Base-by-base conservation (phyloP, 1,140 invertebrate species). In the Tigriopus japonicus region DNA sequence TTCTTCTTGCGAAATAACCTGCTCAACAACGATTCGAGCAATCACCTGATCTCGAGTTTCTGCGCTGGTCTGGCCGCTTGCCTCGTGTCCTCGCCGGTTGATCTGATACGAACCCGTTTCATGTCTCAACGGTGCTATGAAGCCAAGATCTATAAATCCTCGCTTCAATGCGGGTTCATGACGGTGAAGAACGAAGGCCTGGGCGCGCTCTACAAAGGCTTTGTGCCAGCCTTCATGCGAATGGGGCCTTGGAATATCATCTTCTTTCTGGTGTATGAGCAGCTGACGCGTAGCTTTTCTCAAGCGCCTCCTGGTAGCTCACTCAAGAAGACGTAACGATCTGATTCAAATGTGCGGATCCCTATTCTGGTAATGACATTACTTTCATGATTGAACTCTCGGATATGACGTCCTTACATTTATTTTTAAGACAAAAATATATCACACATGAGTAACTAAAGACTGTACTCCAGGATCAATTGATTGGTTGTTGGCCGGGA, bases 211-310 rank as follows among this genome's bases (percentile, higher is more conserved):
- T 97, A 96, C 72, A 94, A 93, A 77, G 93, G 92, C 40, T 93
- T 96, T 70, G 73, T 96, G 52, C 92, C 93, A 7, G 91, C 88
- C 19, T 96, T 88, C 84, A 78, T 92, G 63, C 77, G 91, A 64
- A 93, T 95, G 86, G 90, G 89, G 0, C 91, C 91, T 0, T 96
- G 90, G 91, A 95, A 94, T 75, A 85, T 95, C 53, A 93, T 94
- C 69, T 95, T 95, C 76, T 95, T 95, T 72, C 80, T 93, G 65
- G 87, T 86, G n/a, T 95, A 91, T 72, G 89, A 93, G 72, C 87
- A 92, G 71, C 74, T 94, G 64, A 75, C 75, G 64, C 45, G 24
- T 12, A 35, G 15, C 28, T 54, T 35, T 35, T 5, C 28, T 35
- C 28, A 35, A 35, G 3, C 28, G 3, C 28, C 28, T 5, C n/a